phyloP scores from a whole-genome alignment of 2,888 invertebrate genomes.

The Leptogaster cylindrica region DNA sequence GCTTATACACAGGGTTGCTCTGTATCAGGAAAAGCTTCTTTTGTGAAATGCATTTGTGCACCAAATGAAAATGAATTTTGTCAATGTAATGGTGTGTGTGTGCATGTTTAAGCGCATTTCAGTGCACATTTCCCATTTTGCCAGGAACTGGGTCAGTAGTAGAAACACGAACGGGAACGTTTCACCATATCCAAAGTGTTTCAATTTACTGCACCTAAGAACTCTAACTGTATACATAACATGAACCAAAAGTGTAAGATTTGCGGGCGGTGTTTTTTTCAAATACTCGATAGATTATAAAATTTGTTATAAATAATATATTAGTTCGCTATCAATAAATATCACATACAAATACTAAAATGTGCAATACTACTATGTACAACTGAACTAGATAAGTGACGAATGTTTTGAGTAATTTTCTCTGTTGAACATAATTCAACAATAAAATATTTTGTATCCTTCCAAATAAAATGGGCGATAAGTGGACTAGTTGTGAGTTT shows the following conservation, averaged over 20 bases:
- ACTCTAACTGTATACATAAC: conserved; percentile 28
- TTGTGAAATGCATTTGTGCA: conserved; percentile 31
- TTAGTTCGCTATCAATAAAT: too few relatives aligned
- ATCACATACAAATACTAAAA: too few relatives aligned
- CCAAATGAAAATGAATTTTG: conserved; percentile 37
- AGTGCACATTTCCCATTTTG: conserved; percentile 46
- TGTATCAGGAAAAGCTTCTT: conserved; percentile 32
- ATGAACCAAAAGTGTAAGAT: neutral
- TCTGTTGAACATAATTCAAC: neutral
- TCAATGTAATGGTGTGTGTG: neutral
- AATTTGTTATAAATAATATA: too few relatives aligned
- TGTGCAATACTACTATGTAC: too few relatives aligned
- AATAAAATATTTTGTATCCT: neutral
- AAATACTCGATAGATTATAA: neutral
- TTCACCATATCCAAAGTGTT: conserved; percentile 41
- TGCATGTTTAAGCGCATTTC: conserved; percentile 33
- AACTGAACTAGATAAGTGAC: neutral
- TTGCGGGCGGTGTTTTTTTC: conserved; percentile 35
- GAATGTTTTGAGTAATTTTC: neutral
- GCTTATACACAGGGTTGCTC: conserved; percentile 8
- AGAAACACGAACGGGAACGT: conserved; percentile 47
- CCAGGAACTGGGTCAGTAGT: conserved; percentile 50
- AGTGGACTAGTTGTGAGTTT: neutral
- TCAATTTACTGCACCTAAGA: conserved; percentile 9
- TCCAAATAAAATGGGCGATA: neutral